Conservation (phyloP, 2,113 vertebrate species). For the Pleuronectes platessa region DNA sequence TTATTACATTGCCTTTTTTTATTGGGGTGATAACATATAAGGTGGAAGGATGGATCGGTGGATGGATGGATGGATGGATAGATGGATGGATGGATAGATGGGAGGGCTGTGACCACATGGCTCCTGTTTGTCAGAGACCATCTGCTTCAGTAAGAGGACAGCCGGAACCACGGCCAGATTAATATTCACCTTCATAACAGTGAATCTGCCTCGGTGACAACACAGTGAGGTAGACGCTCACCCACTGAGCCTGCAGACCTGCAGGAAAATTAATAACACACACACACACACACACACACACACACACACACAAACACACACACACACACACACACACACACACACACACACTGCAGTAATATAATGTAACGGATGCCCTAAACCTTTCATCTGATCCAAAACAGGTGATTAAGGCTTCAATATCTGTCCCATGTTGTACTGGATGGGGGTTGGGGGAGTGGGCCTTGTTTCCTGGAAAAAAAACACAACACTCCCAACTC, state of each 20-base stretch:
- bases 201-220: slow-evolving; percentile 66
- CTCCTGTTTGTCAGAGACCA: slow-evolving; percentile 71
- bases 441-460: slow-evolving; percentile 20
- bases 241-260: slow-evolving; percentile 59
- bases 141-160: slow-evolving; percentile 74
- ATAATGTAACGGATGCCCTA: slow-evolving; percentile 5
- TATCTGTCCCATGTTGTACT: slow-evolving; percentile 8
- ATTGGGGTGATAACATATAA: neutral
- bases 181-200: slow-evolving; percentile 65
- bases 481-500: slow-evolving; percentile 13
- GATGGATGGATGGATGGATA: neutral
- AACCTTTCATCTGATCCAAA: slow-evolving; percentile 30
- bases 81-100: neutral
- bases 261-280: slow-evolving; percentile 20
- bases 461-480: slow-evolving; percentile 49
- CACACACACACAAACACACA: neutral
- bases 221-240: slow-evolving; percentile 53
- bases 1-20: neutral
- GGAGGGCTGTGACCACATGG: slow-evolving; percentile 45
- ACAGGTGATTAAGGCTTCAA: slow-evolving; percentile 32
- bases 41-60: slow-evolving; percentile 1
- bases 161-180: slow-evolving; percentile 72
- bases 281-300: neutral
- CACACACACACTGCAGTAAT: neutral
- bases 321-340: neutral